These are phyloP conservation scores for Sebastes melanostomus DNA, from an alignment of 2,797 vertebrate genomes.

Conservation along the genomic window DNA sequence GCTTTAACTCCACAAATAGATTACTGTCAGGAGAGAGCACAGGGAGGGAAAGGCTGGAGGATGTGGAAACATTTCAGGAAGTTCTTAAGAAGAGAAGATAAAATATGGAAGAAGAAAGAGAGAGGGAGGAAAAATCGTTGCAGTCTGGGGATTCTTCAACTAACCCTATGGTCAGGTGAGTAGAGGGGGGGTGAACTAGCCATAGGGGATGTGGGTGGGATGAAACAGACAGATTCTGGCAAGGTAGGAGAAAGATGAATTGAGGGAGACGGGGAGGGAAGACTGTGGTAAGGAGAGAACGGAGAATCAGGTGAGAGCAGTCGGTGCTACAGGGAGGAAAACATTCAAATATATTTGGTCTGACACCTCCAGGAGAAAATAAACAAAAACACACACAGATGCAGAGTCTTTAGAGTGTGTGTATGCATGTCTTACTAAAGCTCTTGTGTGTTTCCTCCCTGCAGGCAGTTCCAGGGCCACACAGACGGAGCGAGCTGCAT, in stretches of 20 bases:
- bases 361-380: slow-evolving; percentile 32
- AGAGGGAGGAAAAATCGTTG: neutral
- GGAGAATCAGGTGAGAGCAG: slow-evolving; percentile 16
- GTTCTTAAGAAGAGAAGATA: neutral
- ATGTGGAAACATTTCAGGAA: slow-evolving; percentile 24
- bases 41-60: neutral
- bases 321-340: slow-evolving; percentile 4
- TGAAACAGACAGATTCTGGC: slow-evolving; percentile 37
- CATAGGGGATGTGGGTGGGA: slow-evolving; percentile 26
- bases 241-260: neutral
- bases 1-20: slow-evolving; percentile 21
- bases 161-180: neutral
- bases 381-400: slow-evolving; percentile 10
- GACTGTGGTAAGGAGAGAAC: neutral
- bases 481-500: slow-evolving; percentile 88
- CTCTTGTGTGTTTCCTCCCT: neutral
- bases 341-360: slow-evolving; percentile 34
- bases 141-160: slow-evolving; percentile 5
- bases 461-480: slow-evolving; percentile 79
- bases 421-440: neutral
- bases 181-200: slow-evolving; percentile 30
- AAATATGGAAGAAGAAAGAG: slow-evolving; percentile 6
- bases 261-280: neutral
- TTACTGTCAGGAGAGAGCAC: neutral
- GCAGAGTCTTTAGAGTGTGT: neutral